Base-by-base conservation (phyloP, 2,888 invertebrate species). In the Eucriotettix oculatus region DNA sequence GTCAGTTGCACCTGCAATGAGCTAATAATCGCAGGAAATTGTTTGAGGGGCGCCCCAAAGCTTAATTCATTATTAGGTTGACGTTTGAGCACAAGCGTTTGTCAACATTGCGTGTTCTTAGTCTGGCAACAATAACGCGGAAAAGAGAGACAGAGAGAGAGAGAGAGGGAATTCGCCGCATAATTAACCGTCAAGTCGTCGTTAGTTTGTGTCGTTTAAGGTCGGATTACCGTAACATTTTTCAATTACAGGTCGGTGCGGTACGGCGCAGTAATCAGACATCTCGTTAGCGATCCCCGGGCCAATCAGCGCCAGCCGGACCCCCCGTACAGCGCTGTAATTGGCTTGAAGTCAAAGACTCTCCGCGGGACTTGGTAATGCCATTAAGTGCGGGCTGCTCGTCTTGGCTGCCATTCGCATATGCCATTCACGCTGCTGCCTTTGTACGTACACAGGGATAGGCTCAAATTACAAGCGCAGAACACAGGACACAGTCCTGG, bases 1-100 rank as follows among this genome's bases (percentile, higher is more conserved):
- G 63, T 63, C 63, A 61, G 29, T 52, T 60, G 59, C 63, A 63
- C 63, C 63, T 63, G 63, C 54, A 58, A 61, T 60, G 63, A 57
- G 61, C 58, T 63, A 63, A 63, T 63, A 63, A 61, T 63, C 61
- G 61, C 60, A 61, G 63, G 63, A 63, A 63, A 63, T 63, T 63
- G 63, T 63, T 63, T 63, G 63, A 63, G 61, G 58, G 57, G 41
- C 55, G 54, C 54, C 60, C 60, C 58, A 41, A 54, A 58, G 61
- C 58, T 60, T 63, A 63, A 62, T 63, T 63, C 60, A 61, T 63
- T 63, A 60, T 60, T 60, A 56, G 61, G 58, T 58, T 63, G 63
- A 63, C 63, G 63, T 60, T 61, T 61, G 59, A 61, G 58, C 56
- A 56, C 56, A 55, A 44, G 44, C 29, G 29, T 29, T 29, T 29